Evolutionary conservation across 2,888 invertebrate genomes (phyloP).

Genomic region (Ichneumoninae sp.): DNA sequence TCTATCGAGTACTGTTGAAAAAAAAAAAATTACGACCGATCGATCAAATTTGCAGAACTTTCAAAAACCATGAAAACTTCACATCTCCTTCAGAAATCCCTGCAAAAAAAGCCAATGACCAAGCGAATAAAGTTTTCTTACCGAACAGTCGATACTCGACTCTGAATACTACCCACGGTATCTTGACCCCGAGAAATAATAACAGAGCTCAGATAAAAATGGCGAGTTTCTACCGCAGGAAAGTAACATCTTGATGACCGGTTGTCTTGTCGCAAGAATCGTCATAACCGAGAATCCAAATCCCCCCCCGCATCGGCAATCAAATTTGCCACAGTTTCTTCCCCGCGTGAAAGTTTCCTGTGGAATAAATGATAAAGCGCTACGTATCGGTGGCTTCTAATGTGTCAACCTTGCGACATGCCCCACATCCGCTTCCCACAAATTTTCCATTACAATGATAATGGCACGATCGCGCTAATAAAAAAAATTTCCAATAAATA

Average conservation of each 20-base stretch:
- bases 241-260: constrained; percentile 43
- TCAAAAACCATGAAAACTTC: no score
- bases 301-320: constrained; percentile 28
- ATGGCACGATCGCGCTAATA: background rate
- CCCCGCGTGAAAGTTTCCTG: constrained; percentile 56
- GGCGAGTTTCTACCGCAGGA: constrained; percentile 23
- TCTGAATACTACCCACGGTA: background rate
- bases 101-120: background rate
- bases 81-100: background rate
- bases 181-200: constrained; percentile 22
- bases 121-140: background rate
- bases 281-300: constrained; percentile 18
- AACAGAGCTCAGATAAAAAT: background rate
- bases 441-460: constrained; percentile 24
- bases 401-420: background rate
- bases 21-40: no score
- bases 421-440: constrained; percentile 10
- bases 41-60: no score
- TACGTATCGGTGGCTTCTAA: constrained; percentile 6
- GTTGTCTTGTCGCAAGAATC: constrained; percentile 27
- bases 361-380: constrained; percentile 47
- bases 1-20: no score
- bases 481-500: background rate
- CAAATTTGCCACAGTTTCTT: constrained; percentile 61
- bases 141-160: background rate